phyloP scores from a whole-genome alignment of 1,140 invertebrate species.

The Drosophila azteca region DNA sequence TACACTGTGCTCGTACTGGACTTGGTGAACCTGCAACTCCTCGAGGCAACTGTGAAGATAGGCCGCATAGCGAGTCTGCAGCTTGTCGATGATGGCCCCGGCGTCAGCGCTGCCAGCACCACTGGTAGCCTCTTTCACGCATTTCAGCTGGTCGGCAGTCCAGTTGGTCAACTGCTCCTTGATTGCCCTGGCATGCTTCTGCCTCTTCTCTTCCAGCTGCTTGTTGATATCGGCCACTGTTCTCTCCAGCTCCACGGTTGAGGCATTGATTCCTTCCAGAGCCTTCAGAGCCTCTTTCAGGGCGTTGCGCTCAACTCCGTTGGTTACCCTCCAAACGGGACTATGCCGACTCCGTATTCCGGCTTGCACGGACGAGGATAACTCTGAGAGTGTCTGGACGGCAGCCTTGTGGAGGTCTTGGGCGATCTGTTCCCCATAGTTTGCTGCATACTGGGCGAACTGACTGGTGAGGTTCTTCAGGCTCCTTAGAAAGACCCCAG shows the following conservation, averaged over 20 bases:
- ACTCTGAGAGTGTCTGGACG: not conserved
- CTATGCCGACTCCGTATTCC: not conserved
- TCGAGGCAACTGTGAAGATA: conserved; percentile 19
- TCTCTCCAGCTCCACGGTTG: not conserved
- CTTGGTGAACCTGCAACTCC: conserved; percentile 19
- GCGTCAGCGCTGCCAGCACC: conserved; percentile 22
- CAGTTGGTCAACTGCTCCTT: conserved; percentile 24
- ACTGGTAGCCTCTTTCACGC: conserved; percentile 24
- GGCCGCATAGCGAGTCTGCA: conserved; percentile 1
- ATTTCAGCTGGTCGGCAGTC: conserved; percentile 33
- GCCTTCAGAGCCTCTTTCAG: conserved; percentile 7
- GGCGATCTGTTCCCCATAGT: conserved; percentile 2
- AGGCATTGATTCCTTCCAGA: conserved; percentile 11
- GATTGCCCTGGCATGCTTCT: not conserved
- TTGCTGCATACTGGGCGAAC: not conserved
- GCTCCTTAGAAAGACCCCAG: not conserved
- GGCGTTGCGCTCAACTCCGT: not conserved
- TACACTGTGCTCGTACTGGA: conserved; percentile 18
- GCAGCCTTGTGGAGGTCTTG: conserved; percentile 23
- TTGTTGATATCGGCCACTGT: conserved; percentile 8
- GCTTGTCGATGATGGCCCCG: conserved; percentile 7
- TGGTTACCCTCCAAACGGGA: not conserved
- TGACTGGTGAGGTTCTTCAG: conserved; percentile 7
- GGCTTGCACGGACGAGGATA: not conserved
- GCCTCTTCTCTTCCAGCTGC: conserved; percentile 12